phyloP scores from a whole-genome alignment of 2,888 invertebrate species.

The Reticulitermes lucifugus region DNA sequence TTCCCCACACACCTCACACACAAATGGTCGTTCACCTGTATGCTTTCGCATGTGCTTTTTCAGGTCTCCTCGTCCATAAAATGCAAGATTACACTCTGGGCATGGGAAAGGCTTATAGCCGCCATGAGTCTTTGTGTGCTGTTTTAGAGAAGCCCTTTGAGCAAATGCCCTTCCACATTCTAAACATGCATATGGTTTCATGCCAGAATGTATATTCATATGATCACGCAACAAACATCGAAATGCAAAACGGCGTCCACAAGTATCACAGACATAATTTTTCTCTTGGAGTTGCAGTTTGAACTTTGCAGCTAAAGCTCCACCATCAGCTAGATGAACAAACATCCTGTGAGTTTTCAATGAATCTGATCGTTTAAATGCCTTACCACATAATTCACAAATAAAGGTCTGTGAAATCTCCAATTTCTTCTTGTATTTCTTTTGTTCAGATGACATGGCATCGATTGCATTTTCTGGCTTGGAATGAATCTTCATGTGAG shows the following conservation, averaged over 20 bases:
- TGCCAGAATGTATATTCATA: conserved; percentile 47
- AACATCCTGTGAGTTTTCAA: conserved; percentile 35
- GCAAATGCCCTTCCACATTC: conserved; percentile 50
- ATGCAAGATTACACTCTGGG: conserved; percentile 48
- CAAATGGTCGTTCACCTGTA: conserved; percentile 53
- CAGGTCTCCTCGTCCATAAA: conserved; percentile 51
- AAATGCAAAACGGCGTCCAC: conserved; percentile 51
- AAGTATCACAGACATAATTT: conserved; percentile 49
- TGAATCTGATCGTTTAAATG: conserved; percentile 37
- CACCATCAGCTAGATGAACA: background rate
- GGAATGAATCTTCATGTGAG: conserved; percentile 37
- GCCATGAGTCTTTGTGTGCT: conserved; percentile 51
- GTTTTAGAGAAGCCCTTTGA: conserved; percentile 51
- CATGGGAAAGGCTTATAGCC: conserved; percentile 45
- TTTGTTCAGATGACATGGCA: background rate
- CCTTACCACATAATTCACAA: conserved; percentile 53
- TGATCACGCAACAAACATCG: conserved; percentile 51
- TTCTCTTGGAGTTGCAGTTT: conserved; percentile 26
- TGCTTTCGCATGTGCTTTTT: conserved; percentile 52
- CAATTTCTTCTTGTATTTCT: background rate
- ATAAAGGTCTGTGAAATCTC: conserved; percentile 21
- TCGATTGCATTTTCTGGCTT: conserved; percentile 23
- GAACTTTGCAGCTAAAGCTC: background rate
- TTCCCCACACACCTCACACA: conserved; percentile 53
- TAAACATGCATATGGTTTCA: conserved; percentile 52